Base-by-base conservation (phyloP, 2,113 vertebrate genomes). In the Syngnathus typhle region DNA sequence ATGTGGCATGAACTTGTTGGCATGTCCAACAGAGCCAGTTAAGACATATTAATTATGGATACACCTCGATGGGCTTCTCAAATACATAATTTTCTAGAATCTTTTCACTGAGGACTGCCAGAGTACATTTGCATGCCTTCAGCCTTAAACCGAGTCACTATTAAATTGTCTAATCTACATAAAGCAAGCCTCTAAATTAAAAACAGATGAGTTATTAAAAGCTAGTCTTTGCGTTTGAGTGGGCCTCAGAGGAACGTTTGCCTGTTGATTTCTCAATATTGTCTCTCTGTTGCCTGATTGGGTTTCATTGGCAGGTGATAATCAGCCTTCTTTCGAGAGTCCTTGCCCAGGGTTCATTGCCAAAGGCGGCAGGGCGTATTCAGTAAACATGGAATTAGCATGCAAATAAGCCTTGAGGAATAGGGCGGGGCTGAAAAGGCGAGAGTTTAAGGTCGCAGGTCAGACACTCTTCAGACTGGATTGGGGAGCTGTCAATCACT, bases 321-420 rank as follows among this genome's bases (percentile, higher is more conserved):
- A 88, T 86, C 71, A 73, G 80, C 81, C 75, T 73, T 56, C 65
- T 82, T 76, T 72, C 51, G 84, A 71, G 38, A 69, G 81, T 78
- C 68, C 71, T 70, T 32, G 73, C 82, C 81, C 75, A 49, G 73
- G 88, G 88, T 89, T 90, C 87, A 88, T 77, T 86, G 86, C 84
- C 88, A 91, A 88, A 83, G 80, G 69, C 85, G 38, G 74, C 73
- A 8, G 75, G 81, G 67, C 68, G 70, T 83, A 90, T 89, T 92
- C 90, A 90, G 92, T 89, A 91, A 93, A 94, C 84, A 82, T 82
- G 88, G 88, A 85, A 93, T 93, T 90, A 91, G 90, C 92, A 93
- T 88, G 91, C 84, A 91, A 92, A 92, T 91, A 82, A 90, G 70
- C 75, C 79, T 72, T 77, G 86, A 81, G 89, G 83, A 87, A 80